Conservation (phyloP, 1,140 invertebrate genomes). For the Tetragnatha versicolor region DNA sequence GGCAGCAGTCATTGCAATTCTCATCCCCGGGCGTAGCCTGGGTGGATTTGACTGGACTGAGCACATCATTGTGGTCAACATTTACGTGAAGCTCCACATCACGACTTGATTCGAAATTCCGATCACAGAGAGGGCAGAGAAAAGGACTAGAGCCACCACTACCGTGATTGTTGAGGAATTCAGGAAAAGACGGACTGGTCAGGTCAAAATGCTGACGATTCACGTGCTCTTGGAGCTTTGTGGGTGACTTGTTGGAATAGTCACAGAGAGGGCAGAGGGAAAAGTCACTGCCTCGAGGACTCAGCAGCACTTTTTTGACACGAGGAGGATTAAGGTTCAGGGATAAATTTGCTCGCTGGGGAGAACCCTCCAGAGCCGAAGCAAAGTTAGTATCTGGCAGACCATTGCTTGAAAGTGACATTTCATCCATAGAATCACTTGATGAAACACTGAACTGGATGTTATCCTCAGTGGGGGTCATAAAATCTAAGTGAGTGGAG, state of each 20-base stretch:
- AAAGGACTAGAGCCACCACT: constrained; percentile 63
- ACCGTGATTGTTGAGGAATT: constrained; percentile 59
- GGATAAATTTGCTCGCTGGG: constrained; percentile 70
- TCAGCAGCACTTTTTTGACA: constrained; percentile 26
- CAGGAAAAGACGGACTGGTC: constrained; percentile 75
- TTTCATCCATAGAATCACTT: constrained; percentile 57
- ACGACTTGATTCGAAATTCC: constrained; percentile 75
- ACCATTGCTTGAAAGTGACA: constrained; percentile 37
- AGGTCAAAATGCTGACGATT: constrained; percentile 84
- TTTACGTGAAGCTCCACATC: constrained; percentile 86
- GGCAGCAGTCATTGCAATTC: constrained; percentile 64
- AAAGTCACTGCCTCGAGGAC: constrained; percentile 26
- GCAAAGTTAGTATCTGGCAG: constrained; percentile 26
- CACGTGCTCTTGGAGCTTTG: constrained; percentile 82
- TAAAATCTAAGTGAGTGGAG: constrained; percentile 78
- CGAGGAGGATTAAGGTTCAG: constrained; percentile 69
- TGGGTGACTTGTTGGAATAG: constrained; percentile 76
- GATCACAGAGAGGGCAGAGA: constrained; percentile 76
- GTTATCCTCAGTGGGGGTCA: constrained; percentile 71
- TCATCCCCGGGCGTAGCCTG: constrained; percentile 58
- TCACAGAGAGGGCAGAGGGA: constrained; percentile 81
- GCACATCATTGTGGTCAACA: constrained; percentile 79
- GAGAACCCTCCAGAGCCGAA: constrained; percentile 64
- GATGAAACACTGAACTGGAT: constrained; percentile 69
- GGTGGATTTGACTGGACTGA: constrained; percentile 67